Percentiles rank a stretch among this genome's conserved stretches.
Conservation (phyloP, 2,113 vertebrate species). For the Neomonachus schauinslandi region DNA sequence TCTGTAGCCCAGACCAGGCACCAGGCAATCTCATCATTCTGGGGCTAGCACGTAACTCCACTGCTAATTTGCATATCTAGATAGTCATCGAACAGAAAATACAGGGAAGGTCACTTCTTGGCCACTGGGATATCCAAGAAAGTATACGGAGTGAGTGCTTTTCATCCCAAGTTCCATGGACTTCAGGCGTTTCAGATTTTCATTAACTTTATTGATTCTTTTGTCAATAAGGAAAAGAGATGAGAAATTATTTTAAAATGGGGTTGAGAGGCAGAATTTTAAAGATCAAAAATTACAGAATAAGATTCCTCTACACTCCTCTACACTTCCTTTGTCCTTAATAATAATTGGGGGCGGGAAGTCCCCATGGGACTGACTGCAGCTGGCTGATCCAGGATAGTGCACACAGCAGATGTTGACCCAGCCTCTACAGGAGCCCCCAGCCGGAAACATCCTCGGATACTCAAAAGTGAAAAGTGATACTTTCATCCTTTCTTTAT, state of each 20-base stretch:
- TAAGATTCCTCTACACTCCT: not conserved
- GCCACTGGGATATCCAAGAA: slow-evolving; percentile 19
- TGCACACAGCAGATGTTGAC: not conserved
- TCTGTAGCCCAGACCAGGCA: not conserved
- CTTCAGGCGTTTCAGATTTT: slow-evolving; percentile 47
- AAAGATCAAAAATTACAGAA: slow-evolving; percentile 42
- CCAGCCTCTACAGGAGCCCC: not conserved
- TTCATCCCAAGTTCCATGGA: slow-evolving; percentile 7
- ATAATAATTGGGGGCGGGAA: not conserved
- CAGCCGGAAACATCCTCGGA: not conserved
- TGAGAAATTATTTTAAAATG: slow-evolving; percentile 67
- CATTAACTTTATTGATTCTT: slow-evolving; percentile 64
- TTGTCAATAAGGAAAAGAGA: slow-evolving; percentile 42
- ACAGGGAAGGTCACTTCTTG: slow-evolving; percentile 46
- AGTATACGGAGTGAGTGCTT: not conserved
- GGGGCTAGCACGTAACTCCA: not conserved
- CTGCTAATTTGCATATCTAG: slow-evolving; percentile 62
- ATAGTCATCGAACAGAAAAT: slow-evolving; percentile 42
- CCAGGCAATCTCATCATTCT: slow-evolving; percentile 6
- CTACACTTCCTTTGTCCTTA: not conserved
- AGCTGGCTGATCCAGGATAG: not conserved
- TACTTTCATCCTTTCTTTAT: not conserved
- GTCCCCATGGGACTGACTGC: not conserved
- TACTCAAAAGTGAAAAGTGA: not conserved
- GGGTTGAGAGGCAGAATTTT: slow-evolving; percentile 25